phyloP scores from a whole-genome alignment of 2,888 invertebrate genomes.

The Tetrapedia diversipes region DNA sequence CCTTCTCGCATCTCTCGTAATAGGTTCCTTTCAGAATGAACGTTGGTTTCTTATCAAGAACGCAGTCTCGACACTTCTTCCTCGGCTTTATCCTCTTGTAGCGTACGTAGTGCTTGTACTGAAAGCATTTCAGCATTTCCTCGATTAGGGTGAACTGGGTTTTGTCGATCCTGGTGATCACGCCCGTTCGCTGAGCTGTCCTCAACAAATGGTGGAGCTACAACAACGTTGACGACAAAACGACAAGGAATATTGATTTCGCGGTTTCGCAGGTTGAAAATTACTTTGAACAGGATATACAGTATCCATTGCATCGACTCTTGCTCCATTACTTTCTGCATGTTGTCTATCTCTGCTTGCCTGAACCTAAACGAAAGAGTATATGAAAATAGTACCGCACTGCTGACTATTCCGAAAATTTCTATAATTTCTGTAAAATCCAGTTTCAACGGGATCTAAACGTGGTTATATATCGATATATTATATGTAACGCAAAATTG shows the following conservation, averaged over 20 bases:
- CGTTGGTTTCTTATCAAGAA: constrained; percentile 26
- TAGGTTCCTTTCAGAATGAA: constrained; percentile 54
- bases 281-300: constrained; percentile 77
- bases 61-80: constrained; percentile 24
- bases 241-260: not conserved
- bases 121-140: constrained; percentile 72
- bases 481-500: no score
- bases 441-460: no score
- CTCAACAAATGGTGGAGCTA: constrained; percentile 75
- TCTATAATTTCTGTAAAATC: no score
- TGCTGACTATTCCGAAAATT: no score
- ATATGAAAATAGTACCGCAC: not conserved
- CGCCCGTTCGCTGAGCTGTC: constrained; percentile 70
- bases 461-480: no score
- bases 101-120: constrained; percentile 62
- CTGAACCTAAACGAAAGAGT: constrained; percentile 60
- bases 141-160: constrained; percentile 68
- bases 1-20: constrained; percentile 67
- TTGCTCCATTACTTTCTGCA: constrained; percentile 58
- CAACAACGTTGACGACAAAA: not conserved
- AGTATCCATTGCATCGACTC: constrained; percentile 74
- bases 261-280: not conserved
- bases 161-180: constrained; percentile 71
- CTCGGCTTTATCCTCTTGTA: not conserved
- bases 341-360: constrained; percentile 47